Evolutionary conservation across 2,113 vertebrate genomes (phyloP), one percentile per base, ranked within the genome.

Genomic region (Syngnathus scovelli): DNA sequence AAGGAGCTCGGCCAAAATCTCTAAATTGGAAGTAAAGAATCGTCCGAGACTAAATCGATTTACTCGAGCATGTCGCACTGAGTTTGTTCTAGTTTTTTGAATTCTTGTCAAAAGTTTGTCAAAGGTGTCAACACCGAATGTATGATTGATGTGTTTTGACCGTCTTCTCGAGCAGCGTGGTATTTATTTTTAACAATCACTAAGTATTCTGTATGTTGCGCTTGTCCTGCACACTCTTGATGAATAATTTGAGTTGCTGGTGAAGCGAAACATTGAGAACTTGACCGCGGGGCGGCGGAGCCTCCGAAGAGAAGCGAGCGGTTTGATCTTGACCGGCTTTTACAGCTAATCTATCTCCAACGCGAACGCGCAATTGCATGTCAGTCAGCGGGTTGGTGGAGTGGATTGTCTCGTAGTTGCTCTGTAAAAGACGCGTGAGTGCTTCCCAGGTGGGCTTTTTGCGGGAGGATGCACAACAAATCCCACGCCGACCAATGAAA

Each of bases 81-180:
- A 81, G 81, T 83, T 82, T 78, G 77, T 79, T 68, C 51, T 10
- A 52, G 60, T 69, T 36, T 60, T 82, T 82, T 6, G 74, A 77
- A 77, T 74, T 83, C 68, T 84, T 79, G 83, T 84, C 83, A 66
- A 18, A 52, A 61, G 73, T 64, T 68, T 5, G 67, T 61, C 51
- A n/a, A 69, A 67, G 64, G 54, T 41, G 58, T 75, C 80, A 84
- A 46, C 69, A 68, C 33, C 52, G 13, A 71, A 61, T 78, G 63
- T 39, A 79, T 68, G 66, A 83, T 81, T 69, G 72, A 87, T 81
- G 78, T 21, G 61, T 55, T 66, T 70, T 37, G 11, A 0, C 36
- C 64, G 36, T 51, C 62, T 67, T 61, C 61, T 18, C 6, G 61
- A 11, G 2, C 39, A 8, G 54, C 3, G 19, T 33, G 1, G 13